Percentiles rank a stretch among this genome's conserved stretches.
Conservation (phyloP, 2,797 vertebrate genomes). For the Etheostoma perlongum region DNA sequence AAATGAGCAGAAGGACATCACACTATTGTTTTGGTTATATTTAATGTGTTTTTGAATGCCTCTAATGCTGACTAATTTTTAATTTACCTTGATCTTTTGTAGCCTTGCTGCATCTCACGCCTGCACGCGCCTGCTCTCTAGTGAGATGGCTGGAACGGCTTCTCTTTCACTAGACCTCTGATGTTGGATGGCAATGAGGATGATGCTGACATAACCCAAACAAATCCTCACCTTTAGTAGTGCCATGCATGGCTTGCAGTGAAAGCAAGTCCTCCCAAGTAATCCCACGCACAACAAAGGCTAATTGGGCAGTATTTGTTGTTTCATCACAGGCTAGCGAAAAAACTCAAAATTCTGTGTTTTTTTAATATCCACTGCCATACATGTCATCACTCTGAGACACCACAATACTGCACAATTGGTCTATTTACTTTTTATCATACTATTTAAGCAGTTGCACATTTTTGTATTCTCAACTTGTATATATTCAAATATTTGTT, state of each 20-base stretch:
- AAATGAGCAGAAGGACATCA: too few species aligned
- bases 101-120: too few species aligned
- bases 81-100: too few species aligned
- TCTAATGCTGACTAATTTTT: too few species aligned
- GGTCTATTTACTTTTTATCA: too few species aligned
- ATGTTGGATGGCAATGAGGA: slow-evolving; percentile 15
- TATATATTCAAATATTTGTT: too few species aligned
- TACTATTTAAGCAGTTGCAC: too few species aligned
- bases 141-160: slow-evolving; percentile 18
- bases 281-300: slow-evolving; percentile 26
- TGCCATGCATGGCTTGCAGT: slow-evolving; percentile 51
- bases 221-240: slow-evolving; percentile 48
- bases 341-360: background rate
- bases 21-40: too few species aligned
- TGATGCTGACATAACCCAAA: slow-evolving; percentile 10
- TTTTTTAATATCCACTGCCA: slow-evolving; percentile 54
- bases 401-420: too few species aligned
- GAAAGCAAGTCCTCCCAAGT: slow-evolving; percentile 43
- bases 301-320: slow-evolving; percentile 20
- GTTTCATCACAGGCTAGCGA: background rate
- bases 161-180: background rate
- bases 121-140: background rate
- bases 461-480: too few species aligned
- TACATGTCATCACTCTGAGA: background rate
- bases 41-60: too few species aligned